phyloP scores from a whole-genome alignment of 1,140 invertebrate genomes.

The Bradynema listronoti region DNA sequence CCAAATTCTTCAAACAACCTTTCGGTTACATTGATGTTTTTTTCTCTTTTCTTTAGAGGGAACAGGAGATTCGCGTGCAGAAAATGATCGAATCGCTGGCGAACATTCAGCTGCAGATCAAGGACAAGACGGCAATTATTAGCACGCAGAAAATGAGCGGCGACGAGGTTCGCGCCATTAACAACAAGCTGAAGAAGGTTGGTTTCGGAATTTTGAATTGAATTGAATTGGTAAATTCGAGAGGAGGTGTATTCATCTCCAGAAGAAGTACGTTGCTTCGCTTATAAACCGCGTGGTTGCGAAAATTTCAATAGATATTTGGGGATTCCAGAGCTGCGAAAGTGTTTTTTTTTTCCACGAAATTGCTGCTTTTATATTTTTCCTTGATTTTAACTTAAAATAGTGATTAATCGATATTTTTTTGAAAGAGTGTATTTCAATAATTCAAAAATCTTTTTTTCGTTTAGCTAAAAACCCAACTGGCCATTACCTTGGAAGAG shows the following conservation, averaged over 20 bases:
- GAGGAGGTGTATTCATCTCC: not conserved
- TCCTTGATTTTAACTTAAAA: conserved; percentile 1
- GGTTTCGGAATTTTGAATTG: not conserved
- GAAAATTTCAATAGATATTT: too few species aligned
- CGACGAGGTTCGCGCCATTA: conserved; percentile 20
- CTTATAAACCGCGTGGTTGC: too few species aligned
- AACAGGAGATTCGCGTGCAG: conserved; percentile 1
- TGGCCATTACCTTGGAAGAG: too few species aligned
- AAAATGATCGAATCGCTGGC: not conserved
- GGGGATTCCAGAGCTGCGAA: conserved; percentile 3
- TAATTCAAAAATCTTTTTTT: conserved; percentile 5
- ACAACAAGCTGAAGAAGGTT: conserved; percentile 11
- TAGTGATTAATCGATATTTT: conserved; percentile 1
- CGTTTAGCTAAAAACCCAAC: not conserved
- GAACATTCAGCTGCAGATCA: not conserved
- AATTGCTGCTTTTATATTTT: not conserved
- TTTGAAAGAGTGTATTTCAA: conserved; percentile 6
- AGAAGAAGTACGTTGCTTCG: not conserved
- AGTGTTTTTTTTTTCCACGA: conserved; percentile 5
- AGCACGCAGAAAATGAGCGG: conserved; percentile 20
- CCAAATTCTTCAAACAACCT: too few species aligned
- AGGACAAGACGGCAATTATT: conserved; percentile 18
- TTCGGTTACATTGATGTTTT: too few species aligned
- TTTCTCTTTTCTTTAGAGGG: conserved; percentile 1
- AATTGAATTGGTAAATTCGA: not conserved